Evolutionary conservation across 2,113 vertebrate species (phyloP).

Genomic region (Chinchilla lanigera): DNA sequence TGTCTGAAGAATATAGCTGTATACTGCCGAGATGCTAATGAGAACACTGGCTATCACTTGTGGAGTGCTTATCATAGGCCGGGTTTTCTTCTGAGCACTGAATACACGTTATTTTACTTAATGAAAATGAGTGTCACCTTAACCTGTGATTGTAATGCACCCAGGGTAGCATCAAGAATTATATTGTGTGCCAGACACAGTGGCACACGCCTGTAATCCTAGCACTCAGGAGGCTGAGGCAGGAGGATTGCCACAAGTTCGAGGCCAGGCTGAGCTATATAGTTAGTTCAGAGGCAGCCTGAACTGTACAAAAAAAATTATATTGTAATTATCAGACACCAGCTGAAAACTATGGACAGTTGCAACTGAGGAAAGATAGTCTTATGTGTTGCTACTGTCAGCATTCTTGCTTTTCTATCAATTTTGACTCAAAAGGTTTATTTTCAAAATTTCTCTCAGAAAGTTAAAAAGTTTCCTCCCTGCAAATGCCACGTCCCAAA

Average conservation of each 20-base stretch:
- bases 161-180: neutral
- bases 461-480: neutral
- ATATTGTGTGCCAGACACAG: neutral
- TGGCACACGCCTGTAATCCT: no score
- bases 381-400: accelerated
- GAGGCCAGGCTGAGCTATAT: no score
- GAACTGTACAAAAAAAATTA: neutral
- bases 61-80: no score
- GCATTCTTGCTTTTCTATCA: neutral
- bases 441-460: neutral
- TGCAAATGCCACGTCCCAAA: neutral
- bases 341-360: neutral
- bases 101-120: neutral
- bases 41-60: neutral
- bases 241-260: no score
- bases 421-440: neutral
- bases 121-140: neutral
- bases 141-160: neutral
- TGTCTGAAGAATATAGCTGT: neutral
- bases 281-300: no score
- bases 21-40: neutral
- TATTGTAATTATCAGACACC: neutral
- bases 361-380: neutral
- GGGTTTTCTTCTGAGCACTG: neutral
- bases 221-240: no score